These are phyloP conservation scores for Heterodera schachtii DNA, from an alignment of 1,140 invertebrate species.

Conservation along the genomic window DNA sequence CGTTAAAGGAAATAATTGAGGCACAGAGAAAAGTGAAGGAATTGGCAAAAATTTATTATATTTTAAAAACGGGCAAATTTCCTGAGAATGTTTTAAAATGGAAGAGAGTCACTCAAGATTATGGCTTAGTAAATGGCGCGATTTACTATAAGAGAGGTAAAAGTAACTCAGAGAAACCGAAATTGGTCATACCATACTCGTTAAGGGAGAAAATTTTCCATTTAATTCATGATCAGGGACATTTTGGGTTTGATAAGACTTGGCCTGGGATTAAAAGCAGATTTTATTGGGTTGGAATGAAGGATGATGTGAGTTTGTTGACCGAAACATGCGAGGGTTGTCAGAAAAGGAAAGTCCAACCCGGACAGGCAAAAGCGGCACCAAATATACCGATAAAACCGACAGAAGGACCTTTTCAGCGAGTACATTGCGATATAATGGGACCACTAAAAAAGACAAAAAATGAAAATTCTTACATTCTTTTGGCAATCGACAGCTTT, in stretches of 20 bases:
- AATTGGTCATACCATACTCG: neutral
- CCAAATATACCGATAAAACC: neutral
- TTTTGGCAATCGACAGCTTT: neutral
- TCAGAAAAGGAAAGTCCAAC: neutral
- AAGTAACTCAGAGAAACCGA: neutral
- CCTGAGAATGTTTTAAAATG: neutral
- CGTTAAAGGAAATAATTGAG: too few species aligned
- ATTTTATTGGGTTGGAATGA: neutral
- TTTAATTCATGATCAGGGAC: neutral
- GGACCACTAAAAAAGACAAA: neutral
- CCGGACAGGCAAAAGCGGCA: neutral
- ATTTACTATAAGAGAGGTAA: neutral
- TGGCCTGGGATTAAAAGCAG: neutral
- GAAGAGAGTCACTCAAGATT: neutral
- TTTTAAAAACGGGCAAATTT: neutral
- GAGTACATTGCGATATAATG: neutral
- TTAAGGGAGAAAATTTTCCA: neutral
- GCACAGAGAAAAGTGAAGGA: neutral
- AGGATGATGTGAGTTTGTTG: neutral
- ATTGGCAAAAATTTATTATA: neutral
- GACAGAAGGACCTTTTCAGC: neutral
- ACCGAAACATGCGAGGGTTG: neutral
- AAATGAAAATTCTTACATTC: neutral
- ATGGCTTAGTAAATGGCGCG: neutral
- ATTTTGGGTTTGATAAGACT: conserved; percentile 2